These are phyloP conservation scores for Pelusios castaneus DNA, from an alignment of 2,113 vertebrate species.

Conservation along the genomic window DNA sequence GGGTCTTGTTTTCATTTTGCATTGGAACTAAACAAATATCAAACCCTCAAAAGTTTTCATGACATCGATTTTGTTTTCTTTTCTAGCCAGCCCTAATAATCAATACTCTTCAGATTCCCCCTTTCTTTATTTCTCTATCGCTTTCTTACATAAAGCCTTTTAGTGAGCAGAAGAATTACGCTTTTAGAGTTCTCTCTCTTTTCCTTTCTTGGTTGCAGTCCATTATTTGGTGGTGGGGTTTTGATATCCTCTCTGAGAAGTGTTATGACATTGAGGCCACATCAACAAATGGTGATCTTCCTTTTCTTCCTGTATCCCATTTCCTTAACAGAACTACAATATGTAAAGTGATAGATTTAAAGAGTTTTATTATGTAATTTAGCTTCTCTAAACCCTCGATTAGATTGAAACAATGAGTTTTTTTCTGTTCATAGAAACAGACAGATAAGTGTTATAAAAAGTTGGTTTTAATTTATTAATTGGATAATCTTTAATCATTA, in stretches of 20 bases:
- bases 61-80: neutral
- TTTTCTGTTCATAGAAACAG: slow-evolving; percentile 6
- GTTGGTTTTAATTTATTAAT: slow-evolving; percentile 24
- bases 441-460: neutral
- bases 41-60: neutral
- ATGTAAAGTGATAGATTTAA: neutral
- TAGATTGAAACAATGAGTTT: neutral
- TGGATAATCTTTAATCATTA: neutral
- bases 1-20: neutral
- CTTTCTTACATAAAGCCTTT: neutral
- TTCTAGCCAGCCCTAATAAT: neutral
- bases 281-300: neutral
- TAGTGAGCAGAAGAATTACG: neutral
- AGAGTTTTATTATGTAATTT: neutral
- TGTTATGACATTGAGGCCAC: neutral
- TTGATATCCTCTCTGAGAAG: slow-evolving; percentile 1
- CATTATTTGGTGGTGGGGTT: neutral
- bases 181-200: neutral
- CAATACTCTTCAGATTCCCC: neutral
- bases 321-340: slow-evolving; percentile 12
- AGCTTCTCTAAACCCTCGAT: slow-evolving; percentile 22
- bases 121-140: neutral
- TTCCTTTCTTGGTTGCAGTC: neutral
- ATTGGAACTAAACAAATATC: neutral
- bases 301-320: neutral